These are phyloP conservation scores for Aproaerema taeniolella DNA, from an alignment of 2,888 invertebrate genomes.

Conservation along the genomic window DNA sequence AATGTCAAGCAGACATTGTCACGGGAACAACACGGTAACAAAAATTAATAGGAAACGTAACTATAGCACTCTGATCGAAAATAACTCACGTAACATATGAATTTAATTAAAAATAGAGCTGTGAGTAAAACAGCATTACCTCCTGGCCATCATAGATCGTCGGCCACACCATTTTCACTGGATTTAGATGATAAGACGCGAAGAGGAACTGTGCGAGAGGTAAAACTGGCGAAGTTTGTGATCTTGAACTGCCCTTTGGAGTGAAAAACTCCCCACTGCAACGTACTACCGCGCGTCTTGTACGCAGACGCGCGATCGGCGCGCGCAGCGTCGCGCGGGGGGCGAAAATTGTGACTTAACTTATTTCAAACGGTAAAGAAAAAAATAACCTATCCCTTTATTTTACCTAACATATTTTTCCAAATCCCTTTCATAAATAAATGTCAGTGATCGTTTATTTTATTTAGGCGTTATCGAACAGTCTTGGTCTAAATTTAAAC, in stretches of 20 bases:
- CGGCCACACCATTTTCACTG: slow-evolving; percentile 62
- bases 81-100: slow-evolving; percentile 39
- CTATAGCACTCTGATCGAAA: no score
- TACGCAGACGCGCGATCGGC: slow-evolving; percentile 46
- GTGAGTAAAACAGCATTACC: slow-evolving; percentile 34
- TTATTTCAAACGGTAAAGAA: no score
- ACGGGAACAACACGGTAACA: no score
- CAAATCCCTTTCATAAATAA: no score
- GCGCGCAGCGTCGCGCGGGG: slow-evolving; percentile 55
- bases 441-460: no score
- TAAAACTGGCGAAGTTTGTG: slow-evolving; percentile 57
- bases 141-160: slow-evolving; percentile 62
- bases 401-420: no score
- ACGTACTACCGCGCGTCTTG: slow-evolving; percentile 58
- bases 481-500: slow-evolving; percentile 48
- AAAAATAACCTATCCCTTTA: no score
- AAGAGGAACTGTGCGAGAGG: slow-evolving; percentile 43
- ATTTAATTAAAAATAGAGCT: slow-evolving; percentile 35
- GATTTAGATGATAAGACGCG: slow-evolving; percentile 37
- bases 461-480: no score
- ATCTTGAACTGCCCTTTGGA: slow-evolving; percentile 77
- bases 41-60: no score
- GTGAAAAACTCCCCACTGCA: slow-evolving; percentile 59
- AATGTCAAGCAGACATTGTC: no score
- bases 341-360: no score